Conservation (phyloP, 1,140 invertebrate genomes). For the Tribolium castaneum region DNA sequence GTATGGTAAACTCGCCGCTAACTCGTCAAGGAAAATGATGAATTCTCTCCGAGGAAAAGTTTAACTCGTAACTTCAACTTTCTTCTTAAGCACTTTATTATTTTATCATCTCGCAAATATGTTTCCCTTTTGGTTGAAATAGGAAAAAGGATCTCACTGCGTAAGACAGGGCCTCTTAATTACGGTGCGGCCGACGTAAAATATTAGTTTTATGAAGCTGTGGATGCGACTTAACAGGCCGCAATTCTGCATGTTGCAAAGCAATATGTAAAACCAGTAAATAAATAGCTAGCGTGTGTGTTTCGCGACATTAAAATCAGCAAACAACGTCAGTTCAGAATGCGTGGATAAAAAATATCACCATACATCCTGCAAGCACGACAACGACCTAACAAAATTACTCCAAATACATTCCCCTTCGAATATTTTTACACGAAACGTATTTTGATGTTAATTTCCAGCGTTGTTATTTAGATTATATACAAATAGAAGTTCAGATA, state of each 20-base stretch:
- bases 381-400: slow-evolving; percentile 48
- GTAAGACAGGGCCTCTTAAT: not conserved
- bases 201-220: slow-evolving; percentile 17
- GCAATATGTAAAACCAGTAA: slow-evolving; percentile 54
- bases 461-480: slow-evolving; percentile 33
- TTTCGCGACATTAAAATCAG: slow-evolving; percentile 53
- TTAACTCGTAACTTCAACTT: not conserved
- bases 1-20: not conserved
- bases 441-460: slow-evolving; percentile 36
- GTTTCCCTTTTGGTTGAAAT: not conserved
- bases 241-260: slow-evolving; percentile 48
- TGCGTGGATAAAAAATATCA: slow-evolving; percentile 45
- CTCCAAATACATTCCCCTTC: slow-evolving; percentile 37
- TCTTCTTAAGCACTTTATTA: not conserved
- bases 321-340: slow-evolving; percentile 45
- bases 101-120: not conserved
- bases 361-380: slow-evolving; percentile 46
- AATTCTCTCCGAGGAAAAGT: not conserved
- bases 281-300: slow-evolving; percentile 51
- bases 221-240: slow-evolving; percentile 11
- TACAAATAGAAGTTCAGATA: not conserved
- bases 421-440: slow-evolving; percentile 39
- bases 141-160: not conserved
- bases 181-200: not conserved
- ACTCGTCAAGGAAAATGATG: not conserved